Evolutionary conservation across 2,888 invertebrate genomes (phyloP), one percentile per base, ranked within the genome.

Genomic region (Pheosia gnoma): DNA sequence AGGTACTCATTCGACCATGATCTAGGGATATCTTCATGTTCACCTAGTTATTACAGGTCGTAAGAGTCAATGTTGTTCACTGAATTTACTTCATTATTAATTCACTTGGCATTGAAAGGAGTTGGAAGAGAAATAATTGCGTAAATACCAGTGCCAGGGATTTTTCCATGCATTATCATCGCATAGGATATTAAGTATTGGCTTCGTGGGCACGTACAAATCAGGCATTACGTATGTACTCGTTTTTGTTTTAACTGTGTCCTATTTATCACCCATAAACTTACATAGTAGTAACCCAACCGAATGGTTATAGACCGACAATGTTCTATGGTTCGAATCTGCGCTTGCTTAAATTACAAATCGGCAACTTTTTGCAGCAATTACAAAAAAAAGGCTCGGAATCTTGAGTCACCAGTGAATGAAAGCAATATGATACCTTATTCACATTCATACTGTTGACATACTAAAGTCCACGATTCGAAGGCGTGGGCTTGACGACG

Each of bases 381-480:
- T 11, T 39, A 57, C 52, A 62, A 65, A 69, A 65, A 69, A 59
- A 61, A 56, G 61, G 39, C 62, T 64, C 64, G 59, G 39, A 43
- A 65, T 57, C 62, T 57, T 47, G 43, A 39, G n/a, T 65, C 38
- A 41, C 38, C 49, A 5, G 3, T 59, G 59, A 69, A 71, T 63
- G 59, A 55, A 58, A 54, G 57, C 57, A 55, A 60, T 58, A 37
- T 61, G 59, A 64, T 60, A 62, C 25, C 63, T 63, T 57, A 63
- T 59, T 66, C 60, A 68, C 59, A 64, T 61, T 62, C 25, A 63
- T 60, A 59, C 49, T 59, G 59, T 62, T 41, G 61, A 58, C 65
- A 65, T 47, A 51, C 45, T 59, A 68, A 71, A 71, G 74, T 73
- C 58, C 74, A 70, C 56, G n/a, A 53, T 25, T 11, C 53, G 25